phyloP scores from a whole-genome alignment of 2,888 invertebrate genomes.

The Pseudococcus longispinus region DNA sequence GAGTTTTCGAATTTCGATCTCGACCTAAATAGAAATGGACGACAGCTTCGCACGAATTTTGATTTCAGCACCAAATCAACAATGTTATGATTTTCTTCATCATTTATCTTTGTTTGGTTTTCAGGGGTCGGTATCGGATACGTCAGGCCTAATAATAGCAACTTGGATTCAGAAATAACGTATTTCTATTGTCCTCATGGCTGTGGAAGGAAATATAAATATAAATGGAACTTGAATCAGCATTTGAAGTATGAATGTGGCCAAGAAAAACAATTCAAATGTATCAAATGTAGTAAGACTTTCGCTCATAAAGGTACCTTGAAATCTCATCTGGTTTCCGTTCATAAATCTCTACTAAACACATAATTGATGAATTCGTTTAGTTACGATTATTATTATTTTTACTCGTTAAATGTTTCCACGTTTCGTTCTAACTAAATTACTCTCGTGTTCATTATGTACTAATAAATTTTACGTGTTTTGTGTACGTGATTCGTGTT shows the following conservation, averaged over 20 bases:
- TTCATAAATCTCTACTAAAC: constrained; percentile 6
- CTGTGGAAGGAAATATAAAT: constrained; percentile 57
- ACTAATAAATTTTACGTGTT: background rate
- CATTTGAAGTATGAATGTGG: constrained; percentile 60
- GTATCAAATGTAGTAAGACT: constrained; percentile 38
- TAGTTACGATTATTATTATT: background rate
- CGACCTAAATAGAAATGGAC: no score
- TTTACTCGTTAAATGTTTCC: background rate
- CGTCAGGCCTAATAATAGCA: background rate
- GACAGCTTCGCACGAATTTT: no score
- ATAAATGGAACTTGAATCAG: constrained; percentile 56
- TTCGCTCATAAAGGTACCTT: constrained; percentile 55
- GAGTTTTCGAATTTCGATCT: no score
- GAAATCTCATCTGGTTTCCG: constrained; percentile 49
- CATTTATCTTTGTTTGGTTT: background rate
- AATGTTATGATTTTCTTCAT: background rate
- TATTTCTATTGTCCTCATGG: constrained; percentile 52
- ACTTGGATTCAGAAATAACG: background rate
- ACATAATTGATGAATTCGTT: background rate
- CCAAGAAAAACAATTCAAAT: constrained; percentile 52
- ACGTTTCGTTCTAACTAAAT: background rate
- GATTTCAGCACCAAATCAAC: no score
- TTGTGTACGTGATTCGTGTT: background rate
- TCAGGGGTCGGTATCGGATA: background rate
- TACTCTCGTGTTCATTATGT: background rate